Evolutionary conservation across 2,888 invertebrate genomes (phyloP).

Genomic region (Dasysyrphus tricinctus): DNA sequence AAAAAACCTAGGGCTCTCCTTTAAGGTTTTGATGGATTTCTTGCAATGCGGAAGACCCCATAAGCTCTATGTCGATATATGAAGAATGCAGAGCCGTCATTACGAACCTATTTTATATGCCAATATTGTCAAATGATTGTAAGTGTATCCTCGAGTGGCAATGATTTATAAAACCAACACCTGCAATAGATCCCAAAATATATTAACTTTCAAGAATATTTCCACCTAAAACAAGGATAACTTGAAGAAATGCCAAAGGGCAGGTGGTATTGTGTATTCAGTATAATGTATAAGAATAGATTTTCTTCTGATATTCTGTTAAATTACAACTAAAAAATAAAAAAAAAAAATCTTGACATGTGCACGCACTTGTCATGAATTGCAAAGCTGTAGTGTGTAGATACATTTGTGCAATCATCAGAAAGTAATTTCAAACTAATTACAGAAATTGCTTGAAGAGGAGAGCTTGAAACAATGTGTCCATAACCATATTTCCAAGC

Average conservation of each 20-base stretch:
- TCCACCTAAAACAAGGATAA: neutral
- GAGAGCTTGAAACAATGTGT: constrained; percentile 61
- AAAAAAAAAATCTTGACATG: constrained; percentile 80
- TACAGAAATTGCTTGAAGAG: constrained; percentile 67
- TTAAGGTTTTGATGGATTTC: neutral
- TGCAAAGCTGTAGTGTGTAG: constrained; percentile 75
- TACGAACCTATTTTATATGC: neutral
- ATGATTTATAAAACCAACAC: neutral
- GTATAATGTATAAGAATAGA: constrained; percentile 2
- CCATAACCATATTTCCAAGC: constrained; percentile 62
- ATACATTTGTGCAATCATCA: constrained; percentile 76
- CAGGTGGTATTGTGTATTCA: neutral
- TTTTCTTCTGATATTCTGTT: constrained; percentile 6
- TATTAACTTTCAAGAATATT: neutral
- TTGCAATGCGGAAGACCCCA: neutral
- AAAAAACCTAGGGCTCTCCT: neutral
- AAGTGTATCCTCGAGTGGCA: neutral
- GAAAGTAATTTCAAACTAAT: constrained; percentile 74
- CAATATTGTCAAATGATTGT: neutral
- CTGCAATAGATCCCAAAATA: constrained; percentile 23
- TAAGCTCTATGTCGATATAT: neutral
- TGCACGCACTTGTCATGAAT: constrained; percentile 79
- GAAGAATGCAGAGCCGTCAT: neutral
- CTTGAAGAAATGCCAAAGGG: constrained; percentile 75
- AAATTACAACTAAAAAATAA: constrained; percentile 74